Evolutionary conservation across 2,113 vertebrate species (phyloP), one percentile per base, ranked within the genome.

Genomic region (Phyllostomus hastatus): DNA sequence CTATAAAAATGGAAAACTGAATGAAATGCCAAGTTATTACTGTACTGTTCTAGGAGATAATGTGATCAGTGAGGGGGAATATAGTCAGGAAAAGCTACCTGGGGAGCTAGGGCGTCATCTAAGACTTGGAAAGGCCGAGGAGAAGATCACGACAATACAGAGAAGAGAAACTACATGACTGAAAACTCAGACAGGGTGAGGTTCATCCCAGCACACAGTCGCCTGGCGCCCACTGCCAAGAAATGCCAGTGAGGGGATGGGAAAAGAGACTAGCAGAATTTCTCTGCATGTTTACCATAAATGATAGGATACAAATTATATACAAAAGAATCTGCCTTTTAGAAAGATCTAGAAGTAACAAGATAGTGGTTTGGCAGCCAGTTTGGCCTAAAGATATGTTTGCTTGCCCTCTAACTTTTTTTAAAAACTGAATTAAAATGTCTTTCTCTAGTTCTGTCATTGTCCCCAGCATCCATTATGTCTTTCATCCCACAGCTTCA

Each of bases 231-330:
- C 4, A 48, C 41, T 33, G 89, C 52, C 31, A 92, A 80, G 80
- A 90, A 73, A 88, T 78, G 7, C 75, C 14, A 85, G 79, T 19
- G 33, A 10, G n/a, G 61, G 22, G 67, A 61, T 35, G 59, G 15
- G 54, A 81, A 92, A 83, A 12, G 46, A 50, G 22, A 14, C 28
- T 76, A 83, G 78, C 24, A 93, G 57, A 59, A 81, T 78, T 90
- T 84, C 76, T 81, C 41, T 69, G 69, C 33, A 84, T 67, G 31
- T 31, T 93, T 85, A 67, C 66, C 76, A 66, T 89, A 92, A 94
- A 79, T 43, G 24, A 92, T 20, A 94, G 57, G 59, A 79, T 73
- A 79, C 33, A 93, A 86, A 91, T 91, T 79, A 89, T 14, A 73
- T 57, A 67, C n/a, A n/a, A 91, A 86, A 54, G 35, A 64, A 91